Evolutionary conservation across 2,797 vertebrate genomes (phyloP), one percentile per base, ranked within the genome.

Genomic region (Ara ararauna): DNA sequence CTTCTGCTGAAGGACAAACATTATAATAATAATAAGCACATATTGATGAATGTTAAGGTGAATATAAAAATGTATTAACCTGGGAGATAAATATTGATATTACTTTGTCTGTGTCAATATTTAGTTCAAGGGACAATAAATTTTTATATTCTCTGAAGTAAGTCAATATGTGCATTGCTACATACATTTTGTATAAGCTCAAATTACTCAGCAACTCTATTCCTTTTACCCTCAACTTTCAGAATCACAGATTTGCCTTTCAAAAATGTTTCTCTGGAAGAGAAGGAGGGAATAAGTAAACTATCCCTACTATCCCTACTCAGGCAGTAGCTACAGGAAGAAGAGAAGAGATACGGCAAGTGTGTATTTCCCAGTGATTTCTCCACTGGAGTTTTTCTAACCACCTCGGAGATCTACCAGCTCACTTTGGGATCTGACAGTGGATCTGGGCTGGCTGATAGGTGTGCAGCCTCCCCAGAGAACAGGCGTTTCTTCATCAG

Each of bases 1-100:
- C 87, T 75, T 85, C 82, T 90, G 87, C 89, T 95, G 93, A 95
- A 95, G 96, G 93, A 91, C 89, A 95, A 97, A 85, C 60, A 89
- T 89, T 72, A 65, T 21, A 89, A 91, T 93, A 91, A 92, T 89
- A 94, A 95, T 85, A 91, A 94, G 67, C 82, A 89, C 81, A 94
- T 95, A 97, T 94, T 96, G 94, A 96, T 96, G 79, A 62, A 75
- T 56, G 76, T 65, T 85, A 94, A 95, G 88, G 84, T 19, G 5
- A 91, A 86, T 94, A 88, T 94, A 94, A 93, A 92, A 85, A 95
- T 64, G 50, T 91, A 95, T 97, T 97, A 97, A 96, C 93, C 92
- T 80, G 65, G 86, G 87, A 93, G 81, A 96, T 96, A 97, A 96
- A 92, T 94, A 97, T 94, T 95, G 96, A 94, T 83, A 92, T 40